A percentile compares a stretch with the other conserved stretches of the same genome.
These are phyloP conservation scores for Biston betularia DNA, from an alignment of 2,888 invertebrate species.

Conservation along the genomic window DNA sequence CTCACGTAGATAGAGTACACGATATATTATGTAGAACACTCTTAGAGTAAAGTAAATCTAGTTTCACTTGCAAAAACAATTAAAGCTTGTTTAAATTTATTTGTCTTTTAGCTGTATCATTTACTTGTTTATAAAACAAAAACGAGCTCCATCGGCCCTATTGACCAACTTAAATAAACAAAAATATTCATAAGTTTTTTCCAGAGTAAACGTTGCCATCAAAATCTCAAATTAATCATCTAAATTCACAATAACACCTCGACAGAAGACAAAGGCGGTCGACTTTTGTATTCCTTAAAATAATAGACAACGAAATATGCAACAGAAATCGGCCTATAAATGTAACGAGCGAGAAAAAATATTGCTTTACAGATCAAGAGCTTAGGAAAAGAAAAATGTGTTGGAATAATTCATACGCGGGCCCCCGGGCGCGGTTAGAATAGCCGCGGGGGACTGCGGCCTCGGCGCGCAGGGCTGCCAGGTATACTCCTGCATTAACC, in stretches of 20 bases:
- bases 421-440: conserved; percentile 39
- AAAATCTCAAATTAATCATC: not conserved
- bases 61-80: not conserved
- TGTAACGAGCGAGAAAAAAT: conserved; percentile 39
- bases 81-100: too few relatives aligned
- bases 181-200: too few relatives aligned
- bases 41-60: not conserved
- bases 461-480: conserved; percentile 19
- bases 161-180: too few relatives aligned
- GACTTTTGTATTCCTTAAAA: conserved; percentile 14
- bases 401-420: conserved; percentile 47
- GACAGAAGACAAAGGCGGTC: conserved; percentile 14
- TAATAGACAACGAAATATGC: conserved; percentile 25
- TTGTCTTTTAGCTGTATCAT: too few relatives aligned
- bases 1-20: not conserved
- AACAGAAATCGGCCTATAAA: conserved; percentile 35
- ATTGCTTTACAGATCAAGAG: conserved; percentile 47
- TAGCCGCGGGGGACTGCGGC: conserved; percentile 21
- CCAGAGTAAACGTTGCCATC: too few relatives aligned
- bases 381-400: conserved; percentile 50
- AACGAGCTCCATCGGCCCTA: too few relatives aligned
- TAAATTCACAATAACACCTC: conserved; percentile 6
- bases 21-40: not conserved
- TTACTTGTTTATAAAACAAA: too few relatives aligned
- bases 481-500: not conserved